Evolutionary conservation across 2,113 vertebrate species (phyloP).

Genomic region (Sorex araneus): DNA sequence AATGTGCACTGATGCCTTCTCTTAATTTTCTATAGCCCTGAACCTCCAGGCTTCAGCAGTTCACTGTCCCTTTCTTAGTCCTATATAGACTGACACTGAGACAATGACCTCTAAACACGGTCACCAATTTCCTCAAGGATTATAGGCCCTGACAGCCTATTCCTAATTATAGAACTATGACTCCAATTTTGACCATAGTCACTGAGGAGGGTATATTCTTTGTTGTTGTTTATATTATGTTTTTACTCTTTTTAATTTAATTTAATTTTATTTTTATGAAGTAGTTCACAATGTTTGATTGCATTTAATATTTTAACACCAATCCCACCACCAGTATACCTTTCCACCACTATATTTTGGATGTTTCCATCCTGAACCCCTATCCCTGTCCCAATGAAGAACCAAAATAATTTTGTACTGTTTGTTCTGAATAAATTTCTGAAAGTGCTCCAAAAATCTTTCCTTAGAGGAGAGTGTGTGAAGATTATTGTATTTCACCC

Average conservation of each 20-base stretch:
- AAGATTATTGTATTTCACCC: too few species aligned
- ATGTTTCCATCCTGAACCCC: too few species aligned
- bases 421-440: too few species aligned
- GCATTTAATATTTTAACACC: too few species aligned
- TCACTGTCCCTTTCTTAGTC: not conserved
- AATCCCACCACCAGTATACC: too few species aligned
- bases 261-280: too few species aligned
- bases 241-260: not conserved
- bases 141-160: not conserved
- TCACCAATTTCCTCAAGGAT: not conserved
- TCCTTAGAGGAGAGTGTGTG: too few species aligned
- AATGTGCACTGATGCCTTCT: not conserved
- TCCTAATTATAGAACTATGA: not conserved
- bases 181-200: not conserved
- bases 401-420: too few species aligned
- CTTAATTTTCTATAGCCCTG: accelerated
- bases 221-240: not conserved
- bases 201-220: not conserved
- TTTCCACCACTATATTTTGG: too few species aligned
- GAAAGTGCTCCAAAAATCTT: too few species aligned
- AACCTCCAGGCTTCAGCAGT: not conserved
- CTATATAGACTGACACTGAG: not conserved
- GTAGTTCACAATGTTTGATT: too few species aligned
- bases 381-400: too few species aligned
- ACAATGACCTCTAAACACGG: not conserved